Percentiles rank a stretch among this genome's conserved stretches.
phyloP scores from a whole-genome alignment of 2,888 invertebrate genomes.

The Colletes collaris region DNA sequence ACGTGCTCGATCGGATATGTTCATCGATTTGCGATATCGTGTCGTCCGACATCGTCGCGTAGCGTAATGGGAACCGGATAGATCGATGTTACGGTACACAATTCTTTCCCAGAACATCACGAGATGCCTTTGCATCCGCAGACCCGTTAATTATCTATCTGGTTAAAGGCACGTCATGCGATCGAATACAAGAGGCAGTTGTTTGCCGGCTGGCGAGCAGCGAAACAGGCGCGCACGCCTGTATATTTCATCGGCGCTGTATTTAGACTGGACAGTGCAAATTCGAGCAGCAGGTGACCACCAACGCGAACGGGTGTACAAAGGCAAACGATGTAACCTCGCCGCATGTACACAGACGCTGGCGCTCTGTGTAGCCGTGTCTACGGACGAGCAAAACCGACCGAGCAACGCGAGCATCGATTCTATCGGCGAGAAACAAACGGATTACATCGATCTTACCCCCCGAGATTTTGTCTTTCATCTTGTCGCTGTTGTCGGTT shows the following conservation, averaged over 20 bases:
- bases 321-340: conserved; percentile 52
- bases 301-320: conserved; percentile 36
- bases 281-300: conserved; percentile 55
- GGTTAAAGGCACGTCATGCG: neutral
- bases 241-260: conserved; percentile 62
- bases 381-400: conserved; percentile 23
- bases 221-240: neutral
- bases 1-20: too few relatives aligned
- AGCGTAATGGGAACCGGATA: too few relatives aligned
- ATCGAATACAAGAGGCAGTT: conserved; percentile 1
- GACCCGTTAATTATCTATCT: conserved; percentile 10
- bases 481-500: conserved; percentile 2
- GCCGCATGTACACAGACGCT: conserved; percentile 49
- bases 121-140: neutral
- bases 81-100: too few relatives aligned
- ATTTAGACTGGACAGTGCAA: conserved; percentile 58
- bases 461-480: conserved; percentile 23
- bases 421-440: conserved; percentile 5
- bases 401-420: conserved; percentile 32
- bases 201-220: neutral
- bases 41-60: too few relatives aligned
- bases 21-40: too few relatives aligned
- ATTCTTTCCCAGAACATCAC: neutral
- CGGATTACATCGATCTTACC: conserved; percentile 37
- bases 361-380: neutral